These are phyloP conservation scores for Neoitamus cyanurus DNA, from an alignment of 2,888 invertebrate genomes.

Conservation along the genomic window DNA sequence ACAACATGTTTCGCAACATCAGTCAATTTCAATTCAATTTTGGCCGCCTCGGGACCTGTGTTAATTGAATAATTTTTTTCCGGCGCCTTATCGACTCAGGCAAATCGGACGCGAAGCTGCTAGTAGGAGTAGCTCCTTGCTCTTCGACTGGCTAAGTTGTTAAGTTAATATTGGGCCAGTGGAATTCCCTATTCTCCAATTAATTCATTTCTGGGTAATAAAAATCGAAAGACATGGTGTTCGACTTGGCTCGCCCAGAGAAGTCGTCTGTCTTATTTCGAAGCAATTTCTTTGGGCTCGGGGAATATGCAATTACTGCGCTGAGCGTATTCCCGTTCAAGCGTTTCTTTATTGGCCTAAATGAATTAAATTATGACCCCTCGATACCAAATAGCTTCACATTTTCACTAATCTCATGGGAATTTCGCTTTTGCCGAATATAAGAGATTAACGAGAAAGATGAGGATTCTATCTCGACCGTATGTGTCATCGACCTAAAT, in stretches of 20 bases:
- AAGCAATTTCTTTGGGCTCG: not conserved
- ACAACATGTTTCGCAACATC: conserved; percentile 1
- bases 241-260: not conserved
- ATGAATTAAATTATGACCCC: not conserved
- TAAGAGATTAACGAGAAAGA: not conserved
- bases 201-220: not conserved
- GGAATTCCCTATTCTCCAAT: not conserved
- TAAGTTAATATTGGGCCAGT: not conserved
- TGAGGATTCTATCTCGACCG: not conserved
- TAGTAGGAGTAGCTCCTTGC: not conserved
- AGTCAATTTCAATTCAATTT: not conserved
- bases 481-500: not conserved
- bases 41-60: not conserved
- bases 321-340: not conserved
- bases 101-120: not conserved
- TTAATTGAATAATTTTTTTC: not conserved
- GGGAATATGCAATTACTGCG: not conserved
- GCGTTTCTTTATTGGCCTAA: not conserved
- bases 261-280: not conserved
- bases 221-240: not conserved
- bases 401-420: not conserved
- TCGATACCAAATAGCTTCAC: not conserved
- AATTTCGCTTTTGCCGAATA: not conserved
- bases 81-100: not conserved
- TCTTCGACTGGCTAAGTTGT: not conserved